Percentiles rank a stretch among this genome's conserved stretches.
Conservation (phyloP, 2,888 invertebrate genomes). For the Rutpela maculata region DNA sequence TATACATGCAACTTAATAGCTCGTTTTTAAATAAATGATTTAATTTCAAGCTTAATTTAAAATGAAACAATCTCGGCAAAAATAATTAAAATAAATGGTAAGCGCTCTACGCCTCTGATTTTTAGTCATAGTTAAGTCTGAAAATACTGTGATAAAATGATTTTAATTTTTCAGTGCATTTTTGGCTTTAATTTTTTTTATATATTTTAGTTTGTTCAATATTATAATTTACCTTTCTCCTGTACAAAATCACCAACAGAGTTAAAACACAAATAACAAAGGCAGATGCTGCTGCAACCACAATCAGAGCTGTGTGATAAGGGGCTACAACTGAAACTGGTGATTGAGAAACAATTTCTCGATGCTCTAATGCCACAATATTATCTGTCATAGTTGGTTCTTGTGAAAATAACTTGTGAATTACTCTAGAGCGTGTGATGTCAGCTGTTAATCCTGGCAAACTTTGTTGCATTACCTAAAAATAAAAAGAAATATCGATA, state of each 20-base stretch:
- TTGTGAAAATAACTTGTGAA: constrained; percentile 75
- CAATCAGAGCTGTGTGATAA: constrained; percentile 86
- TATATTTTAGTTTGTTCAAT: too few relatives aligned
- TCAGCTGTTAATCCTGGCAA: constrained; percentile 78
- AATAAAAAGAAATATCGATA: constrained; percentile 37
- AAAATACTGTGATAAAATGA: too few relatives aligned
- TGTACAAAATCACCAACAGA: constrained; percentile 85
- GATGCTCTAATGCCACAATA: constrained; percentile 78
- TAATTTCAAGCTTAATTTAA: too few relatives aligned
- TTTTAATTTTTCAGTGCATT: too few relatives aligned
- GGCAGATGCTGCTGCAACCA: constrained; percentile 86
- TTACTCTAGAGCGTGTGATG: constrained; percentile 80
- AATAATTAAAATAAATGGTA: too few relatives aligned
- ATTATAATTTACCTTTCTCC: constrained; percentile 75
- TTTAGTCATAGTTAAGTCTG: too few relatives aligned
- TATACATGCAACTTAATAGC: not conserved
- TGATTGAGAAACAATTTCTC: constrained; percentile 82
- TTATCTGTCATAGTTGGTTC: constrained; percentile 62
- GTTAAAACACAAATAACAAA: constrained; percentile 87
- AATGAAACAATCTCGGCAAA: too few relatives aligned
- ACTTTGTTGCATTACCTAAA: constrained; percentile 74
- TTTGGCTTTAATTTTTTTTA: too few relatives aligned
- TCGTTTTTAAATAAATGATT: not conserved
- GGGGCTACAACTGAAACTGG: constrained; percentile 82
- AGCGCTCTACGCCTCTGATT: too few relatives aligned